Conservation (phyloP, 2,888 invertebrate species). For the Diachrysia chrysitis region DNA sequence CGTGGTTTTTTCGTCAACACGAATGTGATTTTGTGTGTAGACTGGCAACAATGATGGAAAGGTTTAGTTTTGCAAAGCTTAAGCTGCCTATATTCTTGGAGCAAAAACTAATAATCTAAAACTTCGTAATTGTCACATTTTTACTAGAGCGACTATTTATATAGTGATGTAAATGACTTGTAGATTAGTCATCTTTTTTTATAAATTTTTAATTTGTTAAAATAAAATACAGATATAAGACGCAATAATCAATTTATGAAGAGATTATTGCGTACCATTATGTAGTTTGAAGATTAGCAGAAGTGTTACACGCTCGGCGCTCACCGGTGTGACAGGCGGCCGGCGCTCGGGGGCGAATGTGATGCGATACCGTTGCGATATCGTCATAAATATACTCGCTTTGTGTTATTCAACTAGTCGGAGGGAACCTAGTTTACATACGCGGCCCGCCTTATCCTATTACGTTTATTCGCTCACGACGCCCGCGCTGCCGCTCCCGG, state of each 20-base stretch:
- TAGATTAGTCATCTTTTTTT: no score
- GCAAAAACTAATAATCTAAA: no score
- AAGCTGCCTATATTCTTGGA: no score
- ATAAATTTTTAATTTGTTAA: no score
- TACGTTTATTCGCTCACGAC: constrained; percentile 49
- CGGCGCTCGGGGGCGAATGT: constrained; percentile 55
- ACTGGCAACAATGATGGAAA: neutral
- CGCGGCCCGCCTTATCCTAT: constrained; percentile 46
- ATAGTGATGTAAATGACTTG: no score
- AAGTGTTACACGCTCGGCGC: neutral
- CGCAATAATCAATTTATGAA: no score
- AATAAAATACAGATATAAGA: no score
- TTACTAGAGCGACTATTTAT: no score
- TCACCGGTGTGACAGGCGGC: constrained; percentile 44
- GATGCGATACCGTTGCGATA: constrained; percentile 67
- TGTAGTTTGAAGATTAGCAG: neutral
- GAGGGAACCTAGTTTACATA: constrained; percentile 48
- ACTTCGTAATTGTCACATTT: no score
- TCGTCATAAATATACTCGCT: constrained; percentile 65
- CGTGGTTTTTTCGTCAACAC: constrained; percentile 1
- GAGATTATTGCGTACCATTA: no score
- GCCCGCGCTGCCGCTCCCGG: neutral
- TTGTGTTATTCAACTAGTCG: constrained; percentile 64
- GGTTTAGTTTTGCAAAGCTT: no score
- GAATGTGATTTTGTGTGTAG: neutral